Base-by-base conservation (phyloP, 1,140 invertebrate species). In the Zaprionus camerounensis region DNA sequence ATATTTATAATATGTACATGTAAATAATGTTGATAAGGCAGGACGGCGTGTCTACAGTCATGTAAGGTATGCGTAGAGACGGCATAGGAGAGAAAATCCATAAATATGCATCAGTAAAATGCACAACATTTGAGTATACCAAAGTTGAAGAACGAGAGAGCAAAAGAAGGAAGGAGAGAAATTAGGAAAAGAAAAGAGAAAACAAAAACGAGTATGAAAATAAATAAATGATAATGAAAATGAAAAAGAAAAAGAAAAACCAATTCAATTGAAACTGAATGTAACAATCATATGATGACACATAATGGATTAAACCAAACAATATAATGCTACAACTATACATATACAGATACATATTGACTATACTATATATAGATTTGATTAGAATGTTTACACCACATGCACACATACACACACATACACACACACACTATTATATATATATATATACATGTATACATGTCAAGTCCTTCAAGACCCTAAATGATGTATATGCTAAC, bases 281-380 rank as follows among this genome's bases (percentile, higher is more conserved):
- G 84, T 87, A 88, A 87, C 84, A 87, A 87, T 87, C 84, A 87
- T 88, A 76, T 78, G 62, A 88, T 78, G 84, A 87, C 84, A 87
- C 78, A 87, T 87, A 87, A 87, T 81, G 78, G 67, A 80, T 66
- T 78, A 64, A 85, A 71, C 53, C 55, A 67, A 67, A 24, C 57
- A 71, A 70, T 71, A 64, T 41, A 55, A 69, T 34, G 53, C 49
- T 76, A 72, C 55, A 80, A 65, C 63, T 64, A 69, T 65, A 49
- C n/a, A 64, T 70, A 71, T 66, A 61, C 46, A 61, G 17, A 44
- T 59, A 38, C 24, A 49, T 49, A 62, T 15, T 61, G 51, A 68
- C 22, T 26, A 34, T 58, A 49, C 41, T 24, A 49, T 49, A 59
- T 69, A 57, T 74, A 63, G 38, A 76, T 36, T 31, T 44, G 26